Conservation (phyloP, 2,888 invertebrate genomes). For the Priocnemis perturbator region DNA sequence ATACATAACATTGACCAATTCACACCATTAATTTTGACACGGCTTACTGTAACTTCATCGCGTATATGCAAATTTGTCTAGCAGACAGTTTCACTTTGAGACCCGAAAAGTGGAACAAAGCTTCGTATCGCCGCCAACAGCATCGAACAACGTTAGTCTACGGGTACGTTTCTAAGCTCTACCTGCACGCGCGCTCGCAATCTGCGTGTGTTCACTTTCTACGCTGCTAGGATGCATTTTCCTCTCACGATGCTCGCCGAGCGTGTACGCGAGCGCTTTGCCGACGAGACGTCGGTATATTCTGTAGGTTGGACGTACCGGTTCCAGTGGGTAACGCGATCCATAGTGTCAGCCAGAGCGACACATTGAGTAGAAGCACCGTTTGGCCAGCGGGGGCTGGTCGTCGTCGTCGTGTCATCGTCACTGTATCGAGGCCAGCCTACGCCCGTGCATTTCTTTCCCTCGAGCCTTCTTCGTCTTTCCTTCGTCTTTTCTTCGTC, state of each 20-base stretch:
- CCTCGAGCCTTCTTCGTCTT: neutral
- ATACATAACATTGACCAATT: too few species aligned
- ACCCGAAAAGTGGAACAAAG: too few species aligned
- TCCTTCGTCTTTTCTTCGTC: neutral
- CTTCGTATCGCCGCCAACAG: too few species aligned
- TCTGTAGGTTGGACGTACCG: conserved; percentile 37
- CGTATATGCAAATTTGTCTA: too few species aligned
- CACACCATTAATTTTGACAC: too few species aligned
- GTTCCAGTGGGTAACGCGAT: conserved; percentile 39
- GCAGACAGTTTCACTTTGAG: too few species aligned
- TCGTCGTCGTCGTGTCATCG: conserved; percentile 47
- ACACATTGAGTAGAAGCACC: conserved; percentile 21
- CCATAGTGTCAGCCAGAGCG: conserved; percentile 36
- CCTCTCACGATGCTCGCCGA: conserved; percentile 7
- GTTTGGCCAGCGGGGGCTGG: conserved; percentile 21
- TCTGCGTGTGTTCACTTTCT: neutral
- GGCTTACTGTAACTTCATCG: too few species aligned
- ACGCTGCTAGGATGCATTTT: neutral
- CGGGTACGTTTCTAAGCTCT: too few species aligned
- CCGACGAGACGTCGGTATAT: neutral
- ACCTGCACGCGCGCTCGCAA: too few species aligned
- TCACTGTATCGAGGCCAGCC: conserved; percentile 26
- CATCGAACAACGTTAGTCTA: too few species aligned
- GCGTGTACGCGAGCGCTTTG: conserved; percentile 21
- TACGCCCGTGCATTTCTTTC: conserved; percentile 40